A percentile compares a stretch with the other conserved stretches of the same genome.
phyloP scores from a whole-genome alignment of 2,888 invertebrate genomes.

The Halocaridina rubra region DNA sequence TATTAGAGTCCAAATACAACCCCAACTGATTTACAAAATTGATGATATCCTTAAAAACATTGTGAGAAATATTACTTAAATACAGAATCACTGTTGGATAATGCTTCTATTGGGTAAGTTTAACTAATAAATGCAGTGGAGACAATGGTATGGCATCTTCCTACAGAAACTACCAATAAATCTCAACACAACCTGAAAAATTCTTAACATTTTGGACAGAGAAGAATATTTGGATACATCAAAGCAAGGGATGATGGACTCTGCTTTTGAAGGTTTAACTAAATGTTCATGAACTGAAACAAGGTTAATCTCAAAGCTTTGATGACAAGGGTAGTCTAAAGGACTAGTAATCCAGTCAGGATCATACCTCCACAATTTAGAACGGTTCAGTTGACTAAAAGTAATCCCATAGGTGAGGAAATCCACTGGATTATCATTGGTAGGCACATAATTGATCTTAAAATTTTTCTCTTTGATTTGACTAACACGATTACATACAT shows the following conservation, averaged over 20 bases:
- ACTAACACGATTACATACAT: too few species aligned
- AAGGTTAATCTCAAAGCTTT: not conserved
- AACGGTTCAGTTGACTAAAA: too few species aligned
- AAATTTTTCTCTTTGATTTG: too few species aligned
- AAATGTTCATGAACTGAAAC: not conserved
- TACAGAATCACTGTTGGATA: not conserved
- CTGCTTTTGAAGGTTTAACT: not conserved
- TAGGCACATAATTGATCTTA: too few species aligned
- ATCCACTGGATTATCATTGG: too few species aligned
- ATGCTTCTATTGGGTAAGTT: not conserved
- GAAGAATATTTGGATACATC: not conserved
- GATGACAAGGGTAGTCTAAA: not conserved
- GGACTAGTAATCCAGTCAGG: too few species aligned
- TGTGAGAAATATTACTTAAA: not conserved
- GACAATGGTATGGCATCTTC: not conserved
- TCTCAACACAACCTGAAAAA: too few species aligned
- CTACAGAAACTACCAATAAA: too few species aligned
- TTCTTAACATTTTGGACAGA: too few species aligned
- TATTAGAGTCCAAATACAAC: not conserved
- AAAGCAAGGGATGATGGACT: not conserved
- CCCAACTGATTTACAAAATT: not conserved
- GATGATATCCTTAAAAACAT: not conserved
- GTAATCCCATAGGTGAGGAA: too few species aligned
- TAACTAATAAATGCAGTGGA: not conserved
- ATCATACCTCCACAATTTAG: too few species aligned